Evolutionary conservation across 2,113 vertebrate genomes (phyloP).

Genomic region (Monopterus albus): DNA sequence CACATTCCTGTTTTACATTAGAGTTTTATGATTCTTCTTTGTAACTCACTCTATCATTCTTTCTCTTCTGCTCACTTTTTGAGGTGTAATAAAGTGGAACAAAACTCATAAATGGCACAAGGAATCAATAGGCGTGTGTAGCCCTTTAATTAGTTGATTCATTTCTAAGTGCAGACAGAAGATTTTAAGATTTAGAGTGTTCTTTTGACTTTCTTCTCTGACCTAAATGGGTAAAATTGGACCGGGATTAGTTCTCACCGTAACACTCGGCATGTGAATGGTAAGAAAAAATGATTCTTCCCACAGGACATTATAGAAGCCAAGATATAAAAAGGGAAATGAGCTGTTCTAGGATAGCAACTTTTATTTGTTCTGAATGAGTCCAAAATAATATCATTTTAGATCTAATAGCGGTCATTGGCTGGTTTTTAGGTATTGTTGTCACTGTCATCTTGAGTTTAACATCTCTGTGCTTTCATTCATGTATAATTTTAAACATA

Average conservation of each 20-base stretch:
- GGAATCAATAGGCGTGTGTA: conserved; percentile 54
- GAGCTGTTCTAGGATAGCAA: neutral
- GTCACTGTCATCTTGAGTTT: neutral
- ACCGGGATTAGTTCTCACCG: conserved; percentile 71
- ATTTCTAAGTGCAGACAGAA: conserved; percentile 71
- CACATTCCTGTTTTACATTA: conserved; percentile 30
- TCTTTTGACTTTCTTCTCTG: conserved; percentile 66
- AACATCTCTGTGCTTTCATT: neutral
- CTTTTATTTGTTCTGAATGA: conserved; percentile 35
- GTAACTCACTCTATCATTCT: conserved; percentile 7
- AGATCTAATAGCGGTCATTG: neutral
- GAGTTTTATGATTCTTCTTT: conserved; percentile 10
- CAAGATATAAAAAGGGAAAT: conserved; percentile 45
- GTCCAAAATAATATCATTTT: neutral
- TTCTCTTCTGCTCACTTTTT: conserved; percentile 14
- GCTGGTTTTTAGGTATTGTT: neutral
- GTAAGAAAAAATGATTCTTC: conserved; percentile 61
- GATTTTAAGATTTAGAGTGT: conserved; percentile 69
- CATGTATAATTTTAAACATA: neutral
- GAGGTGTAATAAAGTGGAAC: conserved; percentile 33
- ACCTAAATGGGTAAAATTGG: conserved; percentile 79
- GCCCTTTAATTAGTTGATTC: conserved; percentile 76
- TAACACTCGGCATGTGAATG: conserved; percentile 52
- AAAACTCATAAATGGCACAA: conserved; percentile 32
- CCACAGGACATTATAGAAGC: conserved; percentile 21